These are phyloP conservation scores for Hoplostethus mediterraneus DNA, from an alignment of 2,797 vertebrate genomes.

Conservation along the genomic window DNA sequence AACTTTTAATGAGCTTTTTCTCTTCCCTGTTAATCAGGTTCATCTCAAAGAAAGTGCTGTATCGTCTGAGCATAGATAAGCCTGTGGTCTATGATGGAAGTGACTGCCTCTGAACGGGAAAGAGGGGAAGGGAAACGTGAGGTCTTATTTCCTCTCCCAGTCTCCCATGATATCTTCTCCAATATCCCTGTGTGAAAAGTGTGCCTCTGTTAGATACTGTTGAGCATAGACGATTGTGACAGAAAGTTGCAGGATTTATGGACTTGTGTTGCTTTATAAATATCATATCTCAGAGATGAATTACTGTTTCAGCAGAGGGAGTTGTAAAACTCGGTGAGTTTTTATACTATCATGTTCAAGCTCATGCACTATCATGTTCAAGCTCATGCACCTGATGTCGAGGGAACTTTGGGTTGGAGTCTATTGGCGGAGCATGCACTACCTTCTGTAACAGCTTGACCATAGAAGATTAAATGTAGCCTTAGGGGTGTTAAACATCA, in stretches of 20 bases:
- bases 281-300: not conserved
- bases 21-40: conserved; percentile 83
- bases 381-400: conserved; percentile 7
- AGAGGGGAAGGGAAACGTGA: not conserved
- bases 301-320: not conserved
- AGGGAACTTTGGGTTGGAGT: not conserved
- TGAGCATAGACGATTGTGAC: not conserved
- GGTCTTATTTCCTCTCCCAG: not conserved
- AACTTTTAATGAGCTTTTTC: not conserved
- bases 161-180: not conserved
- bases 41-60: conserved; percentile 95
- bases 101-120: conserved; percentile 81
- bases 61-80: conserved; percentile 89
- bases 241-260: not conserved
- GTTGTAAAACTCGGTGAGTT: conserved; percentile 25
- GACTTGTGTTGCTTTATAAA: conserved; percentile 2
- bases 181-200: conserved; percentile 5
- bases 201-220: conserved; percentile 5
- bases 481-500: conserved; percentile 8
- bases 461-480: conserved; percentile 34
- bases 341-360: conserved; percentile 6
- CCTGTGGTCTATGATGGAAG: conserved; percentile 91
- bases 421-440: conserved; percentile 37
- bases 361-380: conserved; percentile 3
- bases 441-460: conserved; percentile 31